Percentiles rank a stretch among this genome's conserved stretches.
Conservation (phyloP, 1,140 invertebrate species). For the Himalopsyche phryganea region DNA sequence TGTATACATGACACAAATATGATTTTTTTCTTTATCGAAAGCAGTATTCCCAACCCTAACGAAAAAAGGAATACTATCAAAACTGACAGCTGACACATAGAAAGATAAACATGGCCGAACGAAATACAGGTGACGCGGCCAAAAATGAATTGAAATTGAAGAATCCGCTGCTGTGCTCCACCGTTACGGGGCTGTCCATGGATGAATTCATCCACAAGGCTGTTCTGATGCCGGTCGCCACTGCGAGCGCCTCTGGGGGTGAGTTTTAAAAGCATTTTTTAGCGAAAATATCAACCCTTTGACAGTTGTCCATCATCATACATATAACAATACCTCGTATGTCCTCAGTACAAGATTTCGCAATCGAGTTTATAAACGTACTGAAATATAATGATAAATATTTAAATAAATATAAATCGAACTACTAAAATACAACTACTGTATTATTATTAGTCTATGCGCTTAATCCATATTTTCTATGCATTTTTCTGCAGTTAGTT, state of each 20-base stretch:
- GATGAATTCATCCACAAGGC: constrained; percentile 51
- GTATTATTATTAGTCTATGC: too few species aligned
- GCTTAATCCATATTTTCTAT: too few species aligned
- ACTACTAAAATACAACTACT: too few species aligned
- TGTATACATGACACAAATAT: too few species aligned
- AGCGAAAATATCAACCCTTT: too few species aligned
- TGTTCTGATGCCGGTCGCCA: constrained; percentile 42
- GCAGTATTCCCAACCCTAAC: background rate
- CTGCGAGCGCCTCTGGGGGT: background rate
- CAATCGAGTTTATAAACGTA: too few species aligned
- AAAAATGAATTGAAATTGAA: constrained; percentile 34
- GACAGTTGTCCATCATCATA: background rate
- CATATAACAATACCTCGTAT: too few species aligned
- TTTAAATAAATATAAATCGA: too few species aligned
- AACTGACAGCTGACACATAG: background rate
- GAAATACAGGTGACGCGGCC: constrained; percentile 6
- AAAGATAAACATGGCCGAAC: constrained; percentile 18
- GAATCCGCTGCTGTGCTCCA: constrained; percentile 47
- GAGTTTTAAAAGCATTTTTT: background rate
- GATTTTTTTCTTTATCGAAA: too few species aligned
- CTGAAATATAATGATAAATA: too few species aligned
- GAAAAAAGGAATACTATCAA: background rate
- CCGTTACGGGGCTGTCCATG: constrained; percentile 46
- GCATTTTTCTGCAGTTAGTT: too few species aligned
- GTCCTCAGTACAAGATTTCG: too few species aligned